Percentiles rank a stretch among this genome's conserved stretches.
These are phyloP conservation scores for Pelobates cultripes DNA, from an alignment of 2,797 vertebrate species.

Conservation along the genomic window DNA sequence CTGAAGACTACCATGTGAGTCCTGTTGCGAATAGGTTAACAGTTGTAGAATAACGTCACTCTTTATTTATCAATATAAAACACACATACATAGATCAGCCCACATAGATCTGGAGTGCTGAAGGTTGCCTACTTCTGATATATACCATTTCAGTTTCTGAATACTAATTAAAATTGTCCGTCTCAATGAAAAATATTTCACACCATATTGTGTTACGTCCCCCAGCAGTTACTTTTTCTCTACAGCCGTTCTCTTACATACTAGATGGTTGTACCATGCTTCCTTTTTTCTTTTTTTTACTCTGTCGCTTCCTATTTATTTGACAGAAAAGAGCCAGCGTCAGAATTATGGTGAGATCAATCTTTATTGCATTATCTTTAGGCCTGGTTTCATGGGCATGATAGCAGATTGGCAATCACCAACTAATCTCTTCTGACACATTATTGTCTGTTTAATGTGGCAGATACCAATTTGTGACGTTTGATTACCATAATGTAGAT, in stretches of 20 bases:
- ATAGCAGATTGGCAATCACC: constrained; percentile 48
- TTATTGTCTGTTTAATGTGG: constrained; percentile 42
- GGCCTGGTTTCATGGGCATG: constrained; percentile 38
- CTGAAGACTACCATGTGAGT: too few species aligned
- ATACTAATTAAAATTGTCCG: too few species aligned
- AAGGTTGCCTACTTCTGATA: too few species aligned
- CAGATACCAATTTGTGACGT: constrained; percentile 29
- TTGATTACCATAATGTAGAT: constrained; percentile 42
- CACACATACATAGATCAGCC: too few species aligned
- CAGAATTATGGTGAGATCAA: constrained; percentile 50
- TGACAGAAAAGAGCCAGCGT: constrained; percentile 38
- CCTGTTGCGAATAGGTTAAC: too few species aligned
- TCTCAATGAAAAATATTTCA: too few species aligned
- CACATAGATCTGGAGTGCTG: too few species aligned
- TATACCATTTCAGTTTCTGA: too few species aligned
- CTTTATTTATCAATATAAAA: too few species aligned
- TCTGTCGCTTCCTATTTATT: constrained; percentile 43
- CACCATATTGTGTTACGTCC: too few species aligned
- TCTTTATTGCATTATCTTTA: constrained; percentile 47
- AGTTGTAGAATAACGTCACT: too few species aligned
- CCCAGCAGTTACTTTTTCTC: too few species aligned
- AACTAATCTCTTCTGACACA: constrained; percentile 41
- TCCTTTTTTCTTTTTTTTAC: constrained; percentile 13
- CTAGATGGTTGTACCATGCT: constrained; percentile 36
- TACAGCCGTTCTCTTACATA: background rate